Percentiles rank a stretch among this genome's conserved stretches.
phyloP scores from a whole-genome alignment of 1,140 invertebrate species.

The Sinonovacula constricta region DNA sequence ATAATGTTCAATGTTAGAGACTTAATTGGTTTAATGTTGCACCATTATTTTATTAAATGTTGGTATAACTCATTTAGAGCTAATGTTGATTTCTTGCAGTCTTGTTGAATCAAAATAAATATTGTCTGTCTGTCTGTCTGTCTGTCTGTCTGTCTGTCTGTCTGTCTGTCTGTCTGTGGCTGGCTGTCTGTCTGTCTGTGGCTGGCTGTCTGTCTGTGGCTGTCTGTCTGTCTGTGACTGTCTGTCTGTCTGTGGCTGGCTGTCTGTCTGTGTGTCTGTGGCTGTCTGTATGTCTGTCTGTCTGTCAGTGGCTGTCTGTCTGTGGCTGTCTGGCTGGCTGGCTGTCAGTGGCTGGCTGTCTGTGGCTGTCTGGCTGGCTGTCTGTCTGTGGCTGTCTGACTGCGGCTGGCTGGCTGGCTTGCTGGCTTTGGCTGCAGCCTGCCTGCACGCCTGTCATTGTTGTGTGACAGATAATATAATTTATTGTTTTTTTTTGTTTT shows the following conservation, averaged over 20 bases:
- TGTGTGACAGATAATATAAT: not conserved
- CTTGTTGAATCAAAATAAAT: no score
- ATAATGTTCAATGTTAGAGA: no score
- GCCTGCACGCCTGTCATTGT: not conserved
- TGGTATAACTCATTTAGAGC: no score
- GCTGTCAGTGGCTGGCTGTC: not conserved
- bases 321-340: slow-evolving; percentile 22
- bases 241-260: slow-evolving; percentile 36
- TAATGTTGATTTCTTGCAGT: no score
- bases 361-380: not conserved
- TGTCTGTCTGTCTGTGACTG: slow-evolving; percentile 17
- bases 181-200: no score
- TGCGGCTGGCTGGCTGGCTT: not conserved
- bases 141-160: slow-evolving; percentile 40
- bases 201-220: not conserved
- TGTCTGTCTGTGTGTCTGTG: slow-evolving; percentile 20
- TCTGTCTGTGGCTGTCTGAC: slow-evolving; percentile 8
- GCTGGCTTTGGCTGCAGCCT: not conserved
- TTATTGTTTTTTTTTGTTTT: not conserved
- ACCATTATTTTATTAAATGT: no score
- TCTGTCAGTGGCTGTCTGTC: slow-evolving; percentile 9
- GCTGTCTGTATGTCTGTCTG: slow-evolving; percentile 29
- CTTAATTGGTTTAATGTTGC: no score
- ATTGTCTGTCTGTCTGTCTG: slow-evolving; percentile 11
- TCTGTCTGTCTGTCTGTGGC: slow-evolving; percentile 39